A percentile compares a stretch with the other conserved stretches of the same genome.
Evolutionary conservation across 2,888 invertebrate species (phyloP).

Genomic region (Hydrotaea diabolus): DNA sequence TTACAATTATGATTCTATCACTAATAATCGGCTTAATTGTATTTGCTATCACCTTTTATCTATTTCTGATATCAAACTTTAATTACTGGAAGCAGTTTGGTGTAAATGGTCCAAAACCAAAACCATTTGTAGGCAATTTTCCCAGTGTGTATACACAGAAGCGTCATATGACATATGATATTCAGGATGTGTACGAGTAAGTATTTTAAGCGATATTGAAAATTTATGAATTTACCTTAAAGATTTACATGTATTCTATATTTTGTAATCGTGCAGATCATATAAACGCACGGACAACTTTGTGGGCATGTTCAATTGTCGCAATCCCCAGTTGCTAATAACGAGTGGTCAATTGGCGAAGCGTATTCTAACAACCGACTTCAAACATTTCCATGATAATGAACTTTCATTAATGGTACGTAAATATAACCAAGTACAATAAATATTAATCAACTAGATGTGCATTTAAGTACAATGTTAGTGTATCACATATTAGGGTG

Average conservation of each 20-base stretch:
- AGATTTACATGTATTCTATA: too few species aligned
- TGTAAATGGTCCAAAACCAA: constrained; percentile 77
- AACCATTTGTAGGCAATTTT: constrained; percentile 78
- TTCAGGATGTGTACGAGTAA: constrained; percentile 79
- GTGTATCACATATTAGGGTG: too few species aligned
- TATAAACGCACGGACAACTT: constrained; percentile 73
- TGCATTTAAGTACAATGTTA: too few species aligned
- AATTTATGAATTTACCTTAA: too few species aligned
- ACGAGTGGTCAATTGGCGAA: constrained; percentile 77
- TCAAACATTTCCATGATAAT: constrained; percentile 79
- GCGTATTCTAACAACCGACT: constrained; percentile 80
- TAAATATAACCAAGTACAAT: constrained; percentile 56
- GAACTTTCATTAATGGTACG: constrained; percentile 72
- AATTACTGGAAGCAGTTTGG: constrained; percentile 79
- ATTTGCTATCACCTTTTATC: constrained; percentile 68
- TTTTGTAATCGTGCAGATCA: neutral
- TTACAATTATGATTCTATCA: constrained; percentile 35
- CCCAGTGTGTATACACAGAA: constrained; percentile 73
- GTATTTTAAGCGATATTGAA: constrained; percentile 18
- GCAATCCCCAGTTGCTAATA: constrained; percentile 78
- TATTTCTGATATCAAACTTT: constrained; percentile 75
- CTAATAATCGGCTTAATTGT: constrained; percentile 22
- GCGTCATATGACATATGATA: constrained; percentile 75
- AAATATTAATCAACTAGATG: too few species aligned
- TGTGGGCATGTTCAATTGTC: constrained; percentile 79